Percentiles rank a stretch among this genome's conserved stretches.
Evolutionary conservation across 2,797 vertebrate species (phyloP).

Genomic region (Cryptoblepharus egeriae): DNA sequence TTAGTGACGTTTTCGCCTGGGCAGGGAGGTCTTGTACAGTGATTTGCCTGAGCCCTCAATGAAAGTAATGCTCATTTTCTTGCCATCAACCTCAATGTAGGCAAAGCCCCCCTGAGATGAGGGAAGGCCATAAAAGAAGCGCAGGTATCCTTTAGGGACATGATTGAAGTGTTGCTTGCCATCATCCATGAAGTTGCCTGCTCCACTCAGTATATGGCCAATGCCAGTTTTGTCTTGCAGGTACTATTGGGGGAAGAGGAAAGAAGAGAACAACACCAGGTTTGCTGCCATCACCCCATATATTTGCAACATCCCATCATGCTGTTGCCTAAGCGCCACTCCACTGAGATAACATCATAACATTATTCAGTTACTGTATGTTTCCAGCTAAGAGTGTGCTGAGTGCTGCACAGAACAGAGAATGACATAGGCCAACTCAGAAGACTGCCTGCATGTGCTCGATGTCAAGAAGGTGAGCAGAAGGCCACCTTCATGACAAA

Average conservation of each 20-base stretch:
- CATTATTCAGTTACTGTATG: no score
- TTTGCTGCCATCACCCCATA: no score
- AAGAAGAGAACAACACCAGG: neutral
- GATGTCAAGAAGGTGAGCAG: neutral
- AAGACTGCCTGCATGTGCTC: neutral
- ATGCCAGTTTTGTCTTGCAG: constrained; percentile 82
- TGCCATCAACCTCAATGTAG: constrained; percentile 82
- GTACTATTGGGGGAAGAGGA: constrained; percentile 73
- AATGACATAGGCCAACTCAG: neutral
- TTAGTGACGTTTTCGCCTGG: constrained; percentile 65
- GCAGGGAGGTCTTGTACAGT: constrained; percentile 85
- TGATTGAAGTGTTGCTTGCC: constrained; percentile 77
- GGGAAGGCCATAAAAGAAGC: constrained; percentile 86
- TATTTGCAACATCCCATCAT: neutral
- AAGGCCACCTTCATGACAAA: neutral
- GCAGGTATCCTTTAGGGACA: constrained; percentile 84
- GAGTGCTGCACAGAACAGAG: neutral
- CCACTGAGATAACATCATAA: neutral
- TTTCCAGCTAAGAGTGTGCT: no score
- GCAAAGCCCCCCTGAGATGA: constrained; percentile 87
- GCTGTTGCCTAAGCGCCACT: neutral
- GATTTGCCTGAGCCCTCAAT: constrained; percentile 88
- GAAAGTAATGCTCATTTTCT: constrained; percentile 83
- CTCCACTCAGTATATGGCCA: constrained; percentile 90
- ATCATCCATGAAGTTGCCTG: constrained; percentile 92